Evolutionary conservation across 1,140 invertebrate genomes (phyloP).

Genomic region (Drosophila baimaii): DNA sequence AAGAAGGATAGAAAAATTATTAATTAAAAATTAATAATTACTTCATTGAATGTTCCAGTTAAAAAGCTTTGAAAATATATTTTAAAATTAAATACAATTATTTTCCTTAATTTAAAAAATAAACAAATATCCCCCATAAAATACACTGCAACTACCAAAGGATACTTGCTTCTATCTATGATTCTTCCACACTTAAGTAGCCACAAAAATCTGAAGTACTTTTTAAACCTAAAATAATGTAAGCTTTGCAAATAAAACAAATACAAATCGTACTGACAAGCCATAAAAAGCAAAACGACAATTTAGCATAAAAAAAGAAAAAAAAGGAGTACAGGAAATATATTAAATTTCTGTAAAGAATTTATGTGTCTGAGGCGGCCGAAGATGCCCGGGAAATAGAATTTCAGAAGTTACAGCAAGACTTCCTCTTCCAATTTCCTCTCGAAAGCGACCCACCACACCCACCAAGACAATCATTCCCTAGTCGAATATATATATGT

Average conservation of each 20-base stretch:
- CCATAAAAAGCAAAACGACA: not conserved
- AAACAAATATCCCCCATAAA: too few relatives aligned
- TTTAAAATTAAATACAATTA: not conserved
- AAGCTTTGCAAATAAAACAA: not conserved
- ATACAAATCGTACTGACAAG: not conserved
- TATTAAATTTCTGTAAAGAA: slow-evolving; percentile 17
- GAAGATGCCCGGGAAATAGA: not conserved
- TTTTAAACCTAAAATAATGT: not conserved
- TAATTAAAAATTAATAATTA: not conserved
- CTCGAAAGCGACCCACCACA: not conserved
- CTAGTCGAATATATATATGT: not conserved
- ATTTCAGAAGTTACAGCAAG: slow-evolving; percentile 3
- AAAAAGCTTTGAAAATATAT: not conserved
- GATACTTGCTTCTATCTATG: not conserved
- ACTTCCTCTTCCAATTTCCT: slow-evolving; percentile 1
- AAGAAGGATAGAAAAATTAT: not conserved
- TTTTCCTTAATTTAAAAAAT: too few relatives aligned
- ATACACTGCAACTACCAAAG: not conserved
- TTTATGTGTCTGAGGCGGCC: slow-evolving; percentile 19
- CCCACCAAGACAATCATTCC: not conserved
- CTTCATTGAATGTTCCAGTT: too few relatives aligned
- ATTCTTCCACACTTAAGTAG: not conserved
- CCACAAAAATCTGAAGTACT: not conserved
- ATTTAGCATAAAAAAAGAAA: not conserved
- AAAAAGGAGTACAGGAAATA: slow-evolving; percentile 4